phyloP scores from a whole-genome alignment of 2,113 vertebrate species.

The Bettongia penicillata region DNA sequence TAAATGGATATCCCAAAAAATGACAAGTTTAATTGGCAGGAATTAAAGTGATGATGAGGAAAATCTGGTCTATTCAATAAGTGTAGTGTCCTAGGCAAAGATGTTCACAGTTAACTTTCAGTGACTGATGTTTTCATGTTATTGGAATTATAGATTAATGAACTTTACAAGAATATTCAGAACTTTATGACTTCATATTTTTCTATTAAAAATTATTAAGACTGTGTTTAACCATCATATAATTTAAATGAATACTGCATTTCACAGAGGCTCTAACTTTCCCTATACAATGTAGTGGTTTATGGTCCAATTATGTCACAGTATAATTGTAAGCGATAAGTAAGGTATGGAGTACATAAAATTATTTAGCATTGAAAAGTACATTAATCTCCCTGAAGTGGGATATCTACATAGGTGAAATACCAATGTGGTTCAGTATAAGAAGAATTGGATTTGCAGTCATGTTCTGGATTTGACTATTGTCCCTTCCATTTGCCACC shows the following conservation, averaged over 20 bases:
- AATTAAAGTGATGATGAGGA: background rate
- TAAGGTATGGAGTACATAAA: conserved; percentile 53
- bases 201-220: conserved; percentile 63
- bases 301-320: conserved; percentile 46
- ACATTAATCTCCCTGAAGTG: conserved; percentile 43
- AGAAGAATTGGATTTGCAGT: background rate
- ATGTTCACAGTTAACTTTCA: conserved; percentile 19
- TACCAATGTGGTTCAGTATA: background rate
- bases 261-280: conserved; percentile 53
- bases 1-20: background rate
- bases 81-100: background rate
- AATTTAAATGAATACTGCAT: conserved; percentile 43
- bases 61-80: conserved; percentile 13
- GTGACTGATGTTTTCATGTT: conserved; percentile 37
- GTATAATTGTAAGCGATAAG: conserved; percentile 54
- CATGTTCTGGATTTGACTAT: background rate
- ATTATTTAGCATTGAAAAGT: conserved; percentile 54
- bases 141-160: conserved; percentile 64
- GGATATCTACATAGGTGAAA: conserved; percentile 50
- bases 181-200: conserved; percentile 29
- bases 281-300: conserved; percentile 61
- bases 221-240: conserved; percentile 60
- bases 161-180: conserved; percentile 47
- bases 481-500: background rate
- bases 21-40: background rate